Evolutionary conservation across 1,140 invertebrate genomes (phyloP).

Genomic region (Mesaphorura yosii): DNA sequence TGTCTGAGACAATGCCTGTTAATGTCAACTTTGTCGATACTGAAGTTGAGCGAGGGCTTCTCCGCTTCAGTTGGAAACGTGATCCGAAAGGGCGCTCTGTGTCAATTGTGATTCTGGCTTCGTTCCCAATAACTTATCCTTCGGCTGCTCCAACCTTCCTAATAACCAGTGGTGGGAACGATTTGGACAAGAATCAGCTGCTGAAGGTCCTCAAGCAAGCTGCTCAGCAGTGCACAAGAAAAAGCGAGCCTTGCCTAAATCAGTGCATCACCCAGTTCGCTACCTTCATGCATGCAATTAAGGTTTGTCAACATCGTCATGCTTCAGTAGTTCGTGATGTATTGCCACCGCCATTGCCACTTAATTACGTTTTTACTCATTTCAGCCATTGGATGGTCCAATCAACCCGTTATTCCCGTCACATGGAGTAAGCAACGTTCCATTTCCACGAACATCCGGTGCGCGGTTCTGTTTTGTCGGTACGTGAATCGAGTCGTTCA

Average conservation of each 20-base stretch:
- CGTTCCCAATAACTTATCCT: constrained; percentile 67
- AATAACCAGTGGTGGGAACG: constrained; percentile 32
- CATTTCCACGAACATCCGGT: constrained; percentile 85
- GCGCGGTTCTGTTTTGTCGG: constrained; percentile 82
- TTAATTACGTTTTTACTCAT: neutral
- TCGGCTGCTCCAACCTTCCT: constrained; percentile 58
- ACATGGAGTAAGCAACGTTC: constrained; percentile 53
- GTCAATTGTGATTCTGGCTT: constrained; percentile 60
- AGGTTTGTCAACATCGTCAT: constrained; percentile 21
- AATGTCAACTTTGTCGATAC: constrained; percentile 27
- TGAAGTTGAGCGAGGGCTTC: constrained; percentile 25
- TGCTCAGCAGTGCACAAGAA: constrained; percentile 57
- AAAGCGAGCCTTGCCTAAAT: constrained; percentile 65
- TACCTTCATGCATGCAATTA: constrained; percentile 45
- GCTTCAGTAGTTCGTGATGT: too few relatives aligned
- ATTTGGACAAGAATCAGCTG: constrained; percentile 35
- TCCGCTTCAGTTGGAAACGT: constrained; percentile 28
- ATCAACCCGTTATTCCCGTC: constrained; percentile 22
- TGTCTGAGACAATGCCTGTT: constrained; percentile 14
- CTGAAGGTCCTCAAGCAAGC: constrained; percentile 58
- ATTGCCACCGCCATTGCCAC: too few relatives aligned
- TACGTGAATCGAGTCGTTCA: constrained; percentile 24
- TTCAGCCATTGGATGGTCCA: constrained; percentile 14
- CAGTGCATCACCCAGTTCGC: constrained; percentile 64
- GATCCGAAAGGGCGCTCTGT: constrained; percentile 21